Base-by-base conservation (phyloP, 53 echinoderm and acorn worm genomes). In the Echinarachnius parma region DNA sequence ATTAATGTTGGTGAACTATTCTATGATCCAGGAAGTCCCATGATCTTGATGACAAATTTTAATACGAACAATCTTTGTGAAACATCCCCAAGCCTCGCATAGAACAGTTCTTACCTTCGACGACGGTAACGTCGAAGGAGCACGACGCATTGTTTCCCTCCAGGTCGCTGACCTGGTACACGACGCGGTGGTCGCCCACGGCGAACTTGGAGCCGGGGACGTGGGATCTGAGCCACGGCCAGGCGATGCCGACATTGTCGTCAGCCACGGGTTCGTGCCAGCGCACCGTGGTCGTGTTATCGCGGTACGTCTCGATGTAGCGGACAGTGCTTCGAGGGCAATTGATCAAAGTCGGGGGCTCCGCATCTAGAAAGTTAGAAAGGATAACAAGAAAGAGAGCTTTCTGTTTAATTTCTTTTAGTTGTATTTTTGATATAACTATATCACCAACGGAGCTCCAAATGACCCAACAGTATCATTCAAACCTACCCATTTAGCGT, bases 131-230 rank as follows among this genome's bases (percentile, higher is more conserved):
- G 27, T 78, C 63, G 46, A 87, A 86, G n/a, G 31, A 72, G 21
- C 87, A 87, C 32, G 66, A 64, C 39, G 72, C 82, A 44, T 82
- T 78, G 35, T 87, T 87, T 2, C 78, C 78, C 2, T 61, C 52
- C 16, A 56, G 67, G 56, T 87, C 87, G 46, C 33, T 28, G 35
- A 78, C 78, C 21, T 36, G 34, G 68, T 87, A 78, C 2, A 39
- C 64, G 15, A 87, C 78, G 10, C 16, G 52, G 66, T 87, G 87
- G 15, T 45, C 74, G 0, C 87, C 87, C 10, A 74, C 78, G 34
- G 52, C 78, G 60, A 87, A 87, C 28, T 34, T 65, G 21, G 82
- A 42, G 4, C 87, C 82, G 3, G 82, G 82, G n/a, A 53, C 31
- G 77, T 87, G 87, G 1, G 87, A 78, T 35, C 82, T 54, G 13